These are phyloP conservation scores for Noctua fimbriata DNA, from an alignment of 2,888 invertebrate genomes.

Conservation along the genomic window DNA sequence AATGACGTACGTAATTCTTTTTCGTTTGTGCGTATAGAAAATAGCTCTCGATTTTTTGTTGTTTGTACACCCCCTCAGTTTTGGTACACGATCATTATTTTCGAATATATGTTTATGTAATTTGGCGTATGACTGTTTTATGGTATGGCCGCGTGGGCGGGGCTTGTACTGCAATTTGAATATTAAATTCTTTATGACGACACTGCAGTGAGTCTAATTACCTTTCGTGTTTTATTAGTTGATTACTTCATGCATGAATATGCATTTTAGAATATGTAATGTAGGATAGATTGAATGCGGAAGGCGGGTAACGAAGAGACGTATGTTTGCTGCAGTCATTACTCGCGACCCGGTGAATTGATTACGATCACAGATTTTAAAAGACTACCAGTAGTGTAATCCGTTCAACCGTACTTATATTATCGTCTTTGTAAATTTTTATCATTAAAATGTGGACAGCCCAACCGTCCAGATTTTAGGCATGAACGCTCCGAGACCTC, in stretches of 20 bases:
- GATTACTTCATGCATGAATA: slow-evolving; percentile 46
- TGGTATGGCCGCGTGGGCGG: slow-evolving; percentile 29
- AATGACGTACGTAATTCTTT: slow-evolving; percentile 54
- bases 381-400: not conserved
- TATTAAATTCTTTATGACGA: slow-evolving; percentile 38
- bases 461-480: not conserved
- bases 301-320: slow-evolving; percentile 14
- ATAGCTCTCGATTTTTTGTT: slow-evolving; percentile 49
- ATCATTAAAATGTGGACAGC: not conserved
- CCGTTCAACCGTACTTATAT: not conserved
- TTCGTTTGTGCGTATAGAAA: slow-evolving; percentile 34
- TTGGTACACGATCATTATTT: slow-evolving; percentile 46
- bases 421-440: not conserved
- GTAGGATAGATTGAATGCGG: slow-evolving; percentile 19
- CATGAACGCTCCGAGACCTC: too few species aligned
- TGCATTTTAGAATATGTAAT: slow-evolving; percentile 26
- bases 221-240: slow-evolving; percentile 43
- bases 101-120: slow-evolving; percentile 35
- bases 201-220: slow-evolving; percentile 37
- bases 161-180: slow-evolving; percentile 34
- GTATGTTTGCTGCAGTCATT: slow-evolving; percentile 14
- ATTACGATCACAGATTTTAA: slow-evolving; percentile 3
- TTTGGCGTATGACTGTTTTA: slow-evolving; percentile 26
- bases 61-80: slow-evolving; percentile 33
- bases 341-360: not conserved